A percentile compares a stretch with the other conserved stretches of the same genome.
phyloP scores from a whole-genome alignment of 2,113 vertebrate species.

The Centropus bengalensis region DNA sequence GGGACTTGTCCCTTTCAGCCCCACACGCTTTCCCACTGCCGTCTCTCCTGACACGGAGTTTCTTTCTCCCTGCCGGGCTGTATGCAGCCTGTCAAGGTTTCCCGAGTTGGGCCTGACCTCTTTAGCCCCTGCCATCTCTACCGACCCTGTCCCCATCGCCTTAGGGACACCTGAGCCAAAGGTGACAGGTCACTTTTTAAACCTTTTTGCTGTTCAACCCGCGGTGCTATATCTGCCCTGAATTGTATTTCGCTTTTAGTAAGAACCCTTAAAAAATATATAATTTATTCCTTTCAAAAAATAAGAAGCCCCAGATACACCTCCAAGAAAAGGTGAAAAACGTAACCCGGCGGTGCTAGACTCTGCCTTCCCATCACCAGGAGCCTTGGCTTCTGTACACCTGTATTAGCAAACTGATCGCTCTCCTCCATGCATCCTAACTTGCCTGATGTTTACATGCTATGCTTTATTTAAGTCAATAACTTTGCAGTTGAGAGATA shows the following conservation, averaged over 20 bases:
- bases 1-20: neutral
- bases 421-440: neutral
- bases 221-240: neutral
- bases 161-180: neutral
- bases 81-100: neutral
- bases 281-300: no score
- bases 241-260: neutral
- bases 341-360: neutral
- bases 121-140: neutral
- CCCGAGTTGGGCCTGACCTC: neutral
- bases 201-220: neutral
- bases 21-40: neutral
- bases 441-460: neutral
- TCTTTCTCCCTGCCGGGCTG: no score
- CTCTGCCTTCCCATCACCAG: neutral
- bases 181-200: neutral
- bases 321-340: neutral
- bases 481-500: fast-evolving
- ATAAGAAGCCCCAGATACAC: neutral
- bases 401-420: neutral
- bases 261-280: neutral
- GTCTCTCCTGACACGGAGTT: neutral
- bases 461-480: neutral
- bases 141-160: neutral
- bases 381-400: neutral